Evolutionary conservation across 2,113 vertebrate genomes (phyloP).

Genomic region (Oceanodroma tethys): DNA sequence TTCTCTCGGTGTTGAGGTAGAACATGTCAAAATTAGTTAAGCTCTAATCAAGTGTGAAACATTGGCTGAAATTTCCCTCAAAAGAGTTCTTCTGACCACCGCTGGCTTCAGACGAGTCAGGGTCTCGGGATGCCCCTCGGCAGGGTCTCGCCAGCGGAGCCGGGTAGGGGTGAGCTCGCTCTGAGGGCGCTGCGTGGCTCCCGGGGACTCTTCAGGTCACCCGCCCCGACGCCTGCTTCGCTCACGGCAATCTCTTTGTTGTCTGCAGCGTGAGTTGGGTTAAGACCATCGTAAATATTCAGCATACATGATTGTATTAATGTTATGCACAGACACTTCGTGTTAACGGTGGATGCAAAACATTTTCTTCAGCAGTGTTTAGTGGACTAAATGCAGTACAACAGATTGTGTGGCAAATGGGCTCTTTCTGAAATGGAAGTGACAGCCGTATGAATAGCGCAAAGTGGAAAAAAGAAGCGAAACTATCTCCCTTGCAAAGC

Average conservation of each 20-base stretch:
- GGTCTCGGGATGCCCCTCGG: rapidly evolving
- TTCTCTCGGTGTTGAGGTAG: background rate
- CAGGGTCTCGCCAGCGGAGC: background rate
- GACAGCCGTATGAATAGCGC: background rate
- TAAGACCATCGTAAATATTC: background rate
- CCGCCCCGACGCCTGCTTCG: rapidly evolving
- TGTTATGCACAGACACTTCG: background rate
- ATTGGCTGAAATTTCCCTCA: background rate
- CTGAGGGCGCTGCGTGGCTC: background rate
- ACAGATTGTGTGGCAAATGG: background rate
- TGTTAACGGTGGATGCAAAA: background rate
- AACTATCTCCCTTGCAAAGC: background rate
- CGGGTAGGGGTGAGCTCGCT: rapidly evolving
- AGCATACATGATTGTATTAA: rapidly evolving
- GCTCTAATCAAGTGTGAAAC: background rate
- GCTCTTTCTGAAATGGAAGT: background rate
- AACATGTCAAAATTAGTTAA: background rate
- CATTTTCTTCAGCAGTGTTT: background rate
- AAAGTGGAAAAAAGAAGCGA: background rate
- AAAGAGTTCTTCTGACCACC: background rate
- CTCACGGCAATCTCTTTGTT: background rate
- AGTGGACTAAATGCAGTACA: background rate
- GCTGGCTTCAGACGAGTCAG: background rate
- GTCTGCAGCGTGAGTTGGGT: background rate
- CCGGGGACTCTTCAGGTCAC: too few species aligned